A percentile compares a stretch with the other conserved stretches of the same genome.
Conservation (phyloP, 2,113 vertebrate species). For the Orthonyx spaldingii region DNA sequence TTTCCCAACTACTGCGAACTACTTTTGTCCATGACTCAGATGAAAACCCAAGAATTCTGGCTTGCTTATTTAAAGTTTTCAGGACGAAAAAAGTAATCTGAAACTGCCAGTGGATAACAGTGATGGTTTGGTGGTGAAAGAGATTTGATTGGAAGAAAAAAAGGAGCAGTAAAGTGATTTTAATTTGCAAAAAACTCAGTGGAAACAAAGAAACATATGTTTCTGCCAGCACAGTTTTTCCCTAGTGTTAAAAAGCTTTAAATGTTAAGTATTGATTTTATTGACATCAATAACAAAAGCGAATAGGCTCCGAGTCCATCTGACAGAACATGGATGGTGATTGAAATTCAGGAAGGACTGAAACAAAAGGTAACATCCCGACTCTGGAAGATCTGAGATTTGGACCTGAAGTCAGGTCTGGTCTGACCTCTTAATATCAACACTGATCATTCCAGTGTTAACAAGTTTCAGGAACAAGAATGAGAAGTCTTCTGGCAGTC, state of each 20-base stretch:
- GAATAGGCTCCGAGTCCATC: background rate
- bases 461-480: background rate
- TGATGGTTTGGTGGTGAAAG: background rate
- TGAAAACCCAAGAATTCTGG: background rate
- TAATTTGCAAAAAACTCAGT: background rate
- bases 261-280: background rate
- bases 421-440: background rate
- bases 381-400: background rate
- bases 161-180: background rate
- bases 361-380: background rate
- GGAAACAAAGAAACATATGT: background rate
- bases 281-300: background rate
- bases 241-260: background rate
- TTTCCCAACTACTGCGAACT: background rate
- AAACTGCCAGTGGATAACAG: background rate
- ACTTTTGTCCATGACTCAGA: background rate
- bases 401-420: background rate
- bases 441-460: slow-evolving; percentile 10
- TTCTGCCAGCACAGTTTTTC: background rate
- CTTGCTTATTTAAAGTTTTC: background rate
- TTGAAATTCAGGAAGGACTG: background rate
- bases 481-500: background rate
- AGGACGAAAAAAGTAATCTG: background rate
- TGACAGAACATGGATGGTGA: background rate
- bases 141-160: background rate